Percentiles rank a stretch among this genome's conserved stretches.
These are phyloP conservation scores for Ophraella communa DNA, from an alignment of 2,888 invertebrate genomes.

Conservation along the genomic window DNA sequence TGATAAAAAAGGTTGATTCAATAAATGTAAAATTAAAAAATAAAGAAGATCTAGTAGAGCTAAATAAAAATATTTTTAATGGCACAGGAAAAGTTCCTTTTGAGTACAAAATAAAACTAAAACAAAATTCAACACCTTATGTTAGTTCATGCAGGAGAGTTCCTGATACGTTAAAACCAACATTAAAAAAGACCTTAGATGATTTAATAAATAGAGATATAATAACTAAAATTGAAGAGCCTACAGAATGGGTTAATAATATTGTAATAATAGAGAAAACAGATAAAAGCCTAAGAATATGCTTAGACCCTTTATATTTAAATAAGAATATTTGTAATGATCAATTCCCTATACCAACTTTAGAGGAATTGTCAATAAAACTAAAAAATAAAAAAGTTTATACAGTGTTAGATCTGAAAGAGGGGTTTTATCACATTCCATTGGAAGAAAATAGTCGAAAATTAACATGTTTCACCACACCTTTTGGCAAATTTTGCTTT, in stretches of 20 bases:
- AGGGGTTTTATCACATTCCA: constrained; percentile 40
- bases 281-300: constrained; percentile 25
- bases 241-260: constrained; percentile 28
- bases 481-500: constrained; percentile 38
- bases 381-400: constrained; percentile 39
- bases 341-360: constrained; percentile 34
- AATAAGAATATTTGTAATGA: constrained; percentile 30
- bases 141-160: constrained; percentile 28
- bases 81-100: constrained; percentile 23
- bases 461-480: constrained; percentile 36
- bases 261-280: constrained; percentile 32
- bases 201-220: constrained; percentile 29
- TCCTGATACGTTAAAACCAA: constrained; percentile 25
- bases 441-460: constrained; percentile 27
- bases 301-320: constrained; percentile 29
- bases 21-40: constrained; percentile 13
- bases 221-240: constrained; percentile 31
- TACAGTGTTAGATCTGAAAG: constrained; percentile 41
- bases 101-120: constrained; percentile 30
- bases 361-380: constrained; percentile 39
- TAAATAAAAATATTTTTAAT: constrained; percentile 21
- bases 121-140: constrained; percentile 20
- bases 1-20: constrained; percentile 25
- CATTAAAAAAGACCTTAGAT: constrained; percentile 27
- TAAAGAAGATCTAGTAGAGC: constrained; percentile 9